These are phyloP conservation scores for Suncus etruscus DNA, from an alignment of 2,113 vertebrate genomes.

Conservation along the genomic window DNA sequence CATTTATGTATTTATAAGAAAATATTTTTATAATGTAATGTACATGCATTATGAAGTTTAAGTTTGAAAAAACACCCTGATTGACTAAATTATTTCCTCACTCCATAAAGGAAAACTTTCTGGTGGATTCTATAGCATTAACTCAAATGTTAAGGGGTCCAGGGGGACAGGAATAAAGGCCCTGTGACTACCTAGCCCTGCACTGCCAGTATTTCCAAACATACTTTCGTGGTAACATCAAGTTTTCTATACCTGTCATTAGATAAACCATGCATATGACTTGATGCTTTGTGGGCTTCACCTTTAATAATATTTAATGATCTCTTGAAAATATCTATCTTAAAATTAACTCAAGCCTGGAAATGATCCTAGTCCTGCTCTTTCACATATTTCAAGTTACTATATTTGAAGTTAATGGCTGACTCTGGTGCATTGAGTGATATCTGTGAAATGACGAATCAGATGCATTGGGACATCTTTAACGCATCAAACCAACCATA, in stretches of 20 bases:
- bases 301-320: constrained; percentile 5
- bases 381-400: constrained; percentile 49
- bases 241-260: constrained; percentile 36
- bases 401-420: constrained; percentile 58
- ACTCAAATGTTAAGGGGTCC: constrained; percentile 45
- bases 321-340: constrained; percentile 55
- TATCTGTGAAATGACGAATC: constrained; percentile 21
- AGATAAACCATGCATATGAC: neutral
- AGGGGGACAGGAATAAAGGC: constrained; percentile 51
- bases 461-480: neutral
- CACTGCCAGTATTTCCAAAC: constrained; percentile 38
- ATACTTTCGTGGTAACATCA: neutral
- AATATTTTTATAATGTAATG: constrained; percentile 88
- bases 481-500: neutral
- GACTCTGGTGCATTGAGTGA: constrained; percentile 18
- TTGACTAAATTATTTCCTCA: constrained; percentile 77
- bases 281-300: neutral
- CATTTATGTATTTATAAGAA: constrained; percentile 88
- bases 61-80: constrained; percentile 81
- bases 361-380: constrained; percentile 55
- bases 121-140: constrained; percentile 75
- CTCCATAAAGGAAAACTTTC: constrained; percentile 75
- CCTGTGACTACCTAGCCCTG: constrained; percentile 38
- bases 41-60: constrained; percentile 71
- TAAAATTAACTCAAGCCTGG: constrained; percentile 55